Evolutionary conservation across 2,888 invertebrate genomes (phyloP), one percentile per base, ranked within the genome.

Genomic region (Serripes groenlandicus): DNA sequence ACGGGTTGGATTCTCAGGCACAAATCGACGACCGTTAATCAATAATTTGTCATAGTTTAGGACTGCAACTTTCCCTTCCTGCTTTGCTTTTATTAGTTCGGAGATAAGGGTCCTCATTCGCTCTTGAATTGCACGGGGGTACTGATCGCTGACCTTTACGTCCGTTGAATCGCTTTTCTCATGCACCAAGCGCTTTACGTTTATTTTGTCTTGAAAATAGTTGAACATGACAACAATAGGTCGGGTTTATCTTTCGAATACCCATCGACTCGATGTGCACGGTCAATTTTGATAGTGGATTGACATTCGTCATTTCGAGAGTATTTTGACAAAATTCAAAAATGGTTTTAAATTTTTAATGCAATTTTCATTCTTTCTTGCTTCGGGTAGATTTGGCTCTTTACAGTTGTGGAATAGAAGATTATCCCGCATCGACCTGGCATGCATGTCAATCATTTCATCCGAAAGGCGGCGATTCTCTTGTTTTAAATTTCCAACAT

Each of bases 51-150:
- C 42, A 15, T 42, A 42, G 42, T 42, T 42, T 15, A 42, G 42
- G 7, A 42, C 42, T 7, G 42, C 42, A 42, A 15, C n/a, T 54
- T 54, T 54, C 18, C 54, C 54, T 54, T 54, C n/a, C 9, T 54
- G n/a, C n/a, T 54, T 54, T 54, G 54, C 54, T n/a, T 54, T 54
- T 5, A 54, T n/a, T 54, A 54, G n/a, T n/a, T n/a, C 54, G 23
- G 54, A n/a, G 54, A 54, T 54, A 54, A 54, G 54, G 54, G 54
- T 54, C n/a, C n/a, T 54, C 23, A 9, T 54, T 54, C n/a, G 23
- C n/a, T 42, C 42, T 42, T 42, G 7, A 42, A 42, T 42, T 7
- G 42, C 42, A 11, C 9, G 9, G 15, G 42, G 42, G 15, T 42
- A 42, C 15, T 42, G 42, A 15, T 42, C 42, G 15, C 42, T 42